phyloP scores from a whole-genome alignment of 2,888 invertebrate genomes.

The Germaria angustata region DNA sequence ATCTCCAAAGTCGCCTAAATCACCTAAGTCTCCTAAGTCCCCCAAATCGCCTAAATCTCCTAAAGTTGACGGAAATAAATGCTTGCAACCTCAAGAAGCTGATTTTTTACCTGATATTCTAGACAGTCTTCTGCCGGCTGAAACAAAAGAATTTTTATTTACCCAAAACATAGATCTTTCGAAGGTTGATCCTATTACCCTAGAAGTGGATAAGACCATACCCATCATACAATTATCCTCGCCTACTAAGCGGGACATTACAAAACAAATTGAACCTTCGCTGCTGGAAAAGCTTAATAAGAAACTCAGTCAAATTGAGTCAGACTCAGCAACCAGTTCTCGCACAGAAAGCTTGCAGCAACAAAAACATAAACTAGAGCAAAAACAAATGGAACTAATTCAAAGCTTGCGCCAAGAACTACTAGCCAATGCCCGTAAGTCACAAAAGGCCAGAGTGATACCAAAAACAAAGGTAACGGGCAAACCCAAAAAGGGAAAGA shows the following conservation, averaged over 20 bases:
- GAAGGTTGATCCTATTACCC: slow-evolving; percentile 86
- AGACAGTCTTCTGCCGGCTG: slow-evolving; percentile 79
- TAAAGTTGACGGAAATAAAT: slow-evolving; percentile 76
- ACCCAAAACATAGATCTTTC: slow-evolving; percentile 88
- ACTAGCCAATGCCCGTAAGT: slow-evolving; percentile 82
- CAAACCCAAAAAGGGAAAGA: slow-evolving; percentile 85
- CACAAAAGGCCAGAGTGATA: slow-evolving; percentile 84
- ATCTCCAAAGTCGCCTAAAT: slow-evolving; percentile 84
- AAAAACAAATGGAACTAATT: slow-evolving; percentile 82
- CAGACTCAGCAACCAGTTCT: slow-evolving; percentile 87
- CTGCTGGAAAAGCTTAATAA: slow-evolving; percentile 86
- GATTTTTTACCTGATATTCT: slow-evolving; percentile 82
- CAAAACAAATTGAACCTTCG: slow-evolving; percentile 85
- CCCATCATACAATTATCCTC: slow-evolving; percentile 84
- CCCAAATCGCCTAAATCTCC: slow-evolving; percentile 83
- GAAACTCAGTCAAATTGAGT: slow-evolving; percentile 88
- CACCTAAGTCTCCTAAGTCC: slow-evolving; percentile 84
- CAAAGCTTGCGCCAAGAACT: slow-evolving; percentile 83
- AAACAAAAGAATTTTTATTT: slow-evolving; percentile 84
- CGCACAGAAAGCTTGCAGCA: slow-evolving; percentile 86
- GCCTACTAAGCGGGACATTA: slow-evolving; percentile 85
- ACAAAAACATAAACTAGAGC: slow-evolving; percentile 81
- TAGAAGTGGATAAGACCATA: slow-evolving; percentile 85
- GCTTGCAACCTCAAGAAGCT: slow-evolving; percentile 69
- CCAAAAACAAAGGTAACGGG: slow-evolving; percentile 83